Conservation (phyloP, 2,113 vertebrate genomes). For the Rallus limicola region DNA sequence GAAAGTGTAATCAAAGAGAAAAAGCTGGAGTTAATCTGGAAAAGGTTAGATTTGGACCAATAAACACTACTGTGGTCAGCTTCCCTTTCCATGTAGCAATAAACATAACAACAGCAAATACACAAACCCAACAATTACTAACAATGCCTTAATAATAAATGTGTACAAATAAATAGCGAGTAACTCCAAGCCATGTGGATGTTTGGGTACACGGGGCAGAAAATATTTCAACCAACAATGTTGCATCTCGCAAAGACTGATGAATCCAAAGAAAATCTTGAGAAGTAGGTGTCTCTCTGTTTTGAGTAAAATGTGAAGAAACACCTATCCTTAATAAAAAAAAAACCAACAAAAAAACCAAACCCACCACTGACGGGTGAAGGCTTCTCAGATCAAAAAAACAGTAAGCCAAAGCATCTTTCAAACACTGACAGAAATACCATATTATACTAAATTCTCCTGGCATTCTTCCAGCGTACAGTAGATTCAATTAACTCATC, state of each 20-base stretch:
- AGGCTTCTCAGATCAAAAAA: not conserved
- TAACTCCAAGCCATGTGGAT: not conserved
- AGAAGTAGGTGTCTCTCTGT: not conserved
- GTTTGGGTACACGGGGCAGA: not conserved
- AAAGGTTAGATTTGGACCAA: not conserved
- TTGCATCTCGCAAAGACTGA: not conserved
- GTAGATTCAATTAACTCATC: not conserved
- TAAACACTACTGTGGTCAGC: not conserved
- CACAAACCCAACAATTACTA: not conserved
- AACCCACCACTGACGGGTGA: not conserved
- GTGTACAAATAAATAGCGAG: not conserved
- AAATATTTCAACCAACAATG: not conserved
- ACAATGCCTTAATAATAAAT: not conserved
- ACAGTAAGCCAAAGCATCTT: not conserved
- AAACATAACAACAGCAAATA: not conserved
- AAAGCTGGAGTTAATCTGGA: not conserved
- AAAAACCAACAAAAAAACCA: not conserved
- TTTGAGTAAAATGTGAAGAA: not conserved
- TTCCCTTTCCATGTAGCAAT: not conserved
- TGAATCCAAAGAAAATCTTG: not conserved
- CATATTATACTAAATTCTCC: not conserved
- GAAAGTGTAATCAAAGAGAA: not conserved
- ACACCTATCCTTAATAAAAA: not conserved
- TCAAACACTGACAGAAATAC: constrained; percentile 16
- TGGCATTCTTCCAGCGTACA: not conserved